These are phyloP conservation scores for Temnothorax unifasciatus DNA, from an alignment of 2,888 invertebrate genomes.

Conservation along the genomic window DNA sequence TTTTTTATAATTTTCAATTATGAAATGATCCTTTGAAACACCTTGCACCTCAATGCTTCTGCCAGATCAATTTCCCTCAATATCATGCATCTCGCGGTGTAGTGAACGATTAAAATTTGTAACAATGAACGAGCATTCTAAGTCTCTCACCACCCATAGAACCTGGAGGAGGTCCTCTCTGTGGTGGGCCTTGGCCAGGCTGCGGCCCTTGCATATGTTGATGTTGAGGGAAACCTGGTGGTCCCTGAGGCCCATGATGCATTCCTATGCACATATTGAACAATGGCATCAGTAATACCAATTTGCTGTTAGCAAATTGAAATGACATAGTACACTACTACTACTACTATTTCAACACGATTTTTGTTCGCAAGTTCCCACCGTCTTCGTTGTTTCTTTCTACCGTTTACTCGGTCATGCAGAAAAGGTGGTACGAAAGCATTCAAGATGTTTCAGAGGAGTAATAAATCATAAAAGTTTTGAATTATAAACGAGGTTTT, in stretches of 20 bases:
- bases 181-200: constrained; percentile 90
- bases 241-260: constrained; percentile 89
- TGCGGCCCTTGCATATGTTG: constrained; percentile 90
- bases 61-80: constrained; percentile 75
- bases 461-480: constrained; percentile 19
- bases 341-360: constrained; percentile 20
- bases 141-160: constrained; percentile 84
- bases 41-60: constrained; percentile 73
- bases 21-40: constrained; percentile 69
- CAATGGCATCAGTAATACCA: constrained; percentile 67
- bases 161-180: constrained; percentile 88
- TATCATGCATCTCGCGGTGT: constrained; percentile 72
- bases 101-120: constrained; percentile 53
- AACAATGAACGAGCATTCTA: constrained; percentile 78
- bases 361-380: neutral
- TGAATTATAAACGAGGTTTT: constrained; percentile 6
- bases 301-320: constrained; percentile 50
- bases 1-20: neutral
- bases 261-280: constrained; percentile 85
- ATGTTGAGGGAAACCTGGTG: constrained; percentile 87
- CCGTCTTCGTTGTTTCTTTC: constrained; percentile 3
- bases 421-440: constrained; percentile 41
- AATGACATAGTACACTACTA: constrained; percentile 28
- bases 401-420: constrained; percentile 62
- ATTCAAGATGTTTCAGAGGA: constrained; percentile 72